These are phyloP conservation scores for Manacus vitellinus DNA, from an alignment of 2,113 vertebrate genomes.

Conservation along the genomic window DNA sequence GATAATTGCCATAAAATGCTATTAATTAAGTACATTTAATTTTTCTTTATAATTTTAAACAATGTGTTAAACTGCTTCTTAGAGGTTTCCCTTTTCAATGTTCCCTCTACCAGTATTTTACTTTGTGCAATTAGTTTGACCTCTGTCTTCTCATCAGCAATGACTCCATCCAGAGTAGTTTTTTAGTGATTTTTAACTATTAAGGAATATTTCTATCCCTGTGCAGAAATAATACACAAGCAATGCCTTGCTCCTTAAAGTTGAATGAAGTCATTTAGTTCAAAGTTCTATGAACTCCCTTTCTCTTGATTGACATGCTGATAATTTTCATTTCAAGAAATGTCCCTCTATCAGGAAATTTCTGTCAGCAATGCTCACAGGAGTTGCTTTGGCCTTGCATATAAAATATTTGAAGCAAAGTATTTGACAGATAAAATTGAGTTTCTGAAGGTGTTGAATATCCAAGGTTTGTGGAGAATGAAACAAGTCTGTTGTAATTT, in stretches of 20 bases:
- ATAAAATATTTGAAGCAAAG: not conserved
- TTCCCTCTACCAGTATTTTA: not conserved
- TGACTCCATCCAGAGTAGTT: not conserved
- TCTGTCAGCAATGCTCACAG: not conserved
- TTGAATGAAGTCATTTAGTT: not conserved
- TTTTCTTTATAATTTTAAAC: not conserved
- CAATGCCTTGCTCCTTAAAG: not conserved
- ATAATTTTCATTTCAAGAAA: not conserved
- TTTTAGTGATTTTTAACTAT: not conserved
- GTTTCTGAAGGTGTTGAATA: not conserved
- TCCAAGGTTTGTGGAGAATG: not conserved
- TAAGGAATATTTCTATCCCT: not conserved
- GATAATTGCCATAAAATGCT: not conserved
- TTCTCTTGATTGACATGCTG: not conserved
- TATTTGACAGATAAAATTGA: not conserved
- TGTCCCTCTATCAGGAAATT: not conserved
- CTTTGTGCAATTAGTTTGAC: not conserved
- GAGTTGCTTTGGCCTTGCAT: not conserved
- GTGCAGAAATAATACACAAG: not conserved
- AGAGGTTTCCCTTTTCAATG: not conserved
- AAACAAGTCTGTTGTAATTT: not conserved
- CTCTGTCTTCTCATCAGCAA: not conserved
- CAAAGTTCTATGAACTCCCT: not conserved
- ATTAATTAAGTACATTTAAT: not conserved
- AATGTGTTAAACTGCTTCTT: not conserved